Percentiles rank a stretch among this genome's conserved stretches.
Conservation (phyloP, 2,888 invertebrate genomes). For the Catocala nupta region DNA sequence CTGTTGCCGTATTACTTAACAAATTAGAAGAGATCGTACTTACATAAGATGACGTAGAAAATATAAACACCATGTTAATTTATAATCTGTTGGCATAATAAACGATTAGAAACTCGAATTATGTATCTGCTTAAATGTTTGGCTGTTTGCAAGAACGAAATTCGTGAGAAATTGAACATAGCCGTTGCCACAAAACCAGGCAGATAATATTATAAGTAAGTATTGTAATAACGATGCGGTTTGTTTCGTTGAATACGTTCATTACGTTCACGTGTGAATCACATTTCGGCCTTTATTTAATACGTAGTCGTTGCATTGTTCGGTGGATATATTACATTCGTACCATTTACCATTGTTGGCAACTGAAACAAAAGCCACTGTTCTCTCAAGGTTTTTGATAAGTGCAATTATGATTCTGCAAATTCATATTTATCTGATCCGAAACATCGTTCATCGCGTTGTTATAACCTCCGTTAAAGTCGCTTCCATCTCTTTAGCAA, state of each 20-base stretch:
- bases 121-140: no score
- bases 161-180: no score
- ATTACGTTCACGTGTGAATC: conserved; percentile 60
- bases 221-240: conserved; percentile 34
- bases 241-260: conserved; percentile 45
- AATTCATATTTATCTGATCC: conserved; percentile 64
- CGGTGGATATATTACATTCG: conserved; percentile 50
- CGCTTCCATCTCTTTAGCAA: conserved; percentile 12
- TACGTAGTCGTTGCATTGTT: conserved; percentile 61
- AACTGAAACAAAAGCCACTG: conserved; percentile 64
- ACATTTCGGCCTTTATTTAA: conserved; percentile 61
- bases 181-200: no score
- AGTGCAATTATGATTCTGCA: conserved; percentile 65
- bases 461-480: conserved; percentile 30
- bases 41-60: no score
- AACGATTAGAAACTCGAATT: no score
- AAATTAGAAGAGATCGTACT: background rate
- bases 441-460: conserved; percentile 45
- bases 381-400: conserved; percentile 68
- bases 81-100: no score
- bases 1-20: background rate
- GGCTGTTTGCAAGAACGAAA: no score
- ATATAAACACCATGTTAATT: no score
- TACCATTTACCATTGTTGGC: conserved; percentile 67
- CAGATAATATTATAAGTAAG: conserved; percentile 32